phyloP scores from a whole-genome alignment of 2,888 invertebrate genomes.

The Apotomis turbidana region DNA sequence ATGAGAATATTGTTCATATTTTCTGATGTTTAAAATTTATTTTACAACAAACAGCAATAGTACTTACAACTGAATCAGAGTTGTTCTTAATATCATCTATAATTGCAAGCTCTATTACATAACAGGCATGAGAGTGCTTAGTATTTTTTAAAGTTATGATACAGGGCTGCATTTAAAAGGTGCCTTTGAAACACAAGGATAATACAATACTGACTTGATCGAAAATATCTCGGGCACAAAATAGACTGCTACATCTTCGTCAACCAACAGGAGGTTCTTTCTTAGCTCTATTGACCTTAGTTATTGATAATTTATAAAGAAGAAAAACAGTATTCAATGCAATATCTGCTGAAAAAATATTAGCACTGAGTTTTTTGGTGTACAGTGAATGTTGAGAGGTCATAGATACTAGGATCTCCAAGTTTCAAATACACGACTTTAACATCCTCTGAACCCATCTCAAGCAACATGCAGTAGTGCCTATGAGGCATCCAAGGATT shows the following conservation, averaged over 20 bases:
- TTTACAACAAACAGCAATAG: neutral
- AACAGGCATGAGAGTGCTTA: neutral
- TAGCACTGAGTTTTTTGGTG: too few relatives aligned
- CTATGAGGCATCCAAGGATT: neutral
- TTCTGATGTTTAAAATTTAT: neutral
- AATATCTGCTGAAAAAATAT: neutral
- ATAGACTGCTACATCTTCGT: too few relatives aligned
- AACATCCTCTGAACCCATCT: neutral
- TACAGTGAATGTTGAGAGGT: neutral
- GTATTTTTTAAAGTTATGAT: neutral
- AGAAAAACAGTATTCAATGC: neutral
- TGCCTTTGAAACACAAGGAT: neutral
- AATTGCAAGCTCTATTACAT: neutral
- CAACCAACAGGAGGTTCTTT: too few relatives aligned
- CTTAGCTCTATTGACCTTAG: too few relatives aligned
- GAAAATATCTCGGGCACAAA: too few relatives aligned
- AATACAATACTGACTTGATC: too few relatives aligned
- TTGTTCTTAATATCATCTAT: constrained; percentile 26
- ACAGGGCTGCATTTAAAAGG: neutral
- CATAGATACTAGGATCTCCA: neutral
- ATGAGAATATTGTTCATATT: neutral
- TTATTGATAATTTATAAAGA: too few relatives aligned
- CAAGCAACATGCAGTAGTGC: neutral
- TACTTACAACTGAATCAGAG: constrained; percentile 6
- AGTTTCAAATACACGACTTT: neutral